Evolutionary conservation across 2,888 invertebrate species (phyloP).

Genomic region (Melinopterus prodromus): DNA sequence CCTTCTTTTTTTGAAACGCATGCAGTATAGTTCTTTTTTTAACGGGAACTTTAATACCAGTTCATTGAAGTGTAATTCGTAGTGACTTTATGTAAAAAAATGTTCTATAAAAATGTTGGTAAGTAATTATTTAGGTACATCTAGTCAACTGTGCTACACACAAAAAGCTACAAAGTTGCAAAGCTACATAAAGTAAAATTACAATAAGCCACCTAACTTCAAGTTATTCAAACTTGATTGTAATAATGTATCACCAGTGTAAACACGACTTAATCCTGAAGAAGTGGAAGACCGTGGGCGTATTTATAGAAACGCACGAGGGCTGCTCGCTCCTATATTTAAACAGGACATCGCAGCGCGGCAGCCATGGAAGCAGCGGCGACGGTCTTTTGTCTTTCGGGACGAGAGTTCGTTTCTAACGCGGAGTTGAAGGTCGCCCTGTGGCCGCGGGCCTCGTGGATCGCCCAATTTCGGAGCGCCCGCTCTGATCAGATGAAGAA

Average conservation of each 20-base stretch:
- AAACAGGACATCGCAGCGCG: constrained; percentile 41
- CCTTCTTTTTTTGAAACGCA: too few relatives aligned
- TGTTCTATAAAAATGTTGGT: too few relatives aligned
- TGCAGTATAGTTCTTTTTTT: too few relatives aligned
- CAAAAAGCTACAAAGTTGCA: too few relatives aligned
- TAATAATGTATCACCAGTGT: neutral
- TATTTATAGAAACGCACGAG: constrained; percentile 46
- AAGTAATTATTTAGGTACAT: too few relatives aligned
- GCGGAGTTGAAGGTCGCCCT: constrained; percentile 18
- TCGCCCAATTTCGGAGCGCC: constrained; percentile 6
- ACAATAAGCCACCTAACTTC: too few relatives aligned
- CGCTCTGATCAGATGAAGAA: constrained; percentile 24
- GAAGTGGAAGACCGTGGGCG: constrained; percentile 39
- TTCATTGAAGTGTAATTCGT: too few relatives aligned
- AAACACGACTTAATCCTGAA: neutral
- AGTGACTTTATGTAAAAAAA: too few relatives aligned
- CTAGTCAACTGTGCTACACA: too few relatives aligned
- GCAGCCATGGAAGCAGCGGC: constrained; percentile 34
- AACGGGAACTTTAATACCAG: too few relatives aligned
- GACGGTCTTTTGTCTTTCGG: constrained; percentile 43
- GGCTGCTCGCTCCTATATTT: constrained; percentile 42
- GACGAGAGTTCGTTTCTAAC: constrained; percentile 34
- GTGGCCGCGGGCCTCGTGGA: constrained; percentile 11
- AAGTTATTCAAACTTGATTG: too few relatives aligned
- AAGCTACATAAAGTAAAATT: too few relatives aligned